These are phyloP conservation scores for Eriocheir sinensis DNA, from an alignment of 1,140 invertebrate genomes.

Conservation along the genomic window DNA sequence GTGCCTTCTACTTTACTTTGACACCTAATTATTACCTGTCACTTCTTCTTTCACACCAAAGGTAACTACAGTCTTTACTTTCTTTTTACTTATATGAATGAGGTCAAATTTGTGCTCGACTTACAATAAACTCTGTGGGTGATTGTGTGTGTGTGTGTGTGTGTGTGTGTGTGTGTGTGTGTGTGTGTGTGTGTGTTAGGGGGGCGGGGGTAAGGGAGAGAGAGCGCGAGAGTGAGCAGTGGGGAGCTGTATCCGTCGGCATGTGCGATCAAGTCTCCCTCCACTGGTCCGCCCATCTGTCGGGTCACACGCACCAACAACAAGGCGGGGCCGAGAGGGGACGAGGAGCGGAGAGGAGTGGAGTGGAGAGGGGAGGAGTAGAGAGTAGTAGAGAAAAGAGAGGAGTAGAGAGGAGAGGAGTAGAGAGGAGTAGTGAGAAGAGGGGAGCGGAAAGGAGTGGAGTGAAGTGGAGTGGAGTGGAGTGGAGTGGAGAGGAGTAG, in stretches of 20 bases:
- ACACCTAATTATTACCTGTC: no score
- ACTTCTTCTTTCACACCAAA: no score
- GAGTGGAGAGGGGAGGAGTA: not conserved
- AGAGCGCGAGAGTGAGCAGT: not conserved
- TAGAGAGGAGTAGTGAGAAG: not conserved
- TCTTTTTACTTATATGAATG: no score
- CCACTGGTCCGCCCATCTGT: constrained; percentile 41
- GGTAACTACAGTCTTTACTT: no score
- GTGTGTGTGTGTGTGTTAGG: not conserved
- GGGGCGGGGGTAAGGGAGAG: not conserved
- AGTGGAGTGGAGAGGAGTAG: not conserved
- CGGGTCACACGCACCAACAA: not conserved
- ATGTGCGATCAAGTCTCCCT: not conserved
- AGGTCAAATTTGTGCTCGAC: no score
- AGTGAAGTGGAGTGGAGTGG: not conserved
- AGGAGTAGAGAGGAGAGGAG: not conserved
- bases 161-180: no score
- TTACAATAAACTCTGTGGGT: no score
- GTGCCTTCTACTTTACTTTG: no score
- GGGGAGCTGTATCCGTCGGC: constrained; percentile 30
- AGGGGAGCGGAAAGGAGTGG: not conserved
- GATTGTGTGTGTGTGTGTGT: no score
- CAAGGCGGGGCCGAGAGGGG: not conserved
- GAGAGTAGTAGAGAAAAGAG: not conserved
- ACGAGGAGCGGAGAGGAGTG: not conserved